Percentiles rank a stretch among this genome's conserved stretches.
Conservation (phyloP, 2,888 invertebrate species). For the Linyphia triangularis region DNA sequence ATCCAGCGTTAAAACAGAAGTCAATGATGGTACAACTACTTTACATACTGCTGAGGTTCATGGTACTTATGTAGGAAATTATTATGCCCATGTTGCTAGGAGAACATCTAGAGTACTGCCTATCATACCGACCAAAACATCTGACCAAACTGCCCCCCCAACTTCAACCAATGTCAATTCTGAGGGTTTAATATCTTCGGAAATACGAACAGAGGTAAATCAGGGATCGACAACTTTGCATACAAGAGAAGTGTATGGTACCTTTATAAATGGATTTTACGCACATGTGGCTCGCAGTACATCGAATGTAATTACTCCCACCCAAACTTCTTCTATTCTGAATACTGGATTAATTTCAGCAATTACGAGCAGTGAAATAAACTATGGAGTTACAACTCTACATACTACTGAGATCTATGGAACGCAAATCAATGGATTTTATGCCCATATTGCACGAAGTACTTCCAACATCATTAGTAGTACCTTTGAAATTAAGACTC, state of each 20-base stretch:
- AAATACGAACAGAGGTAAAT: constrained; percentile 74
- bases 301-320: constrained; percentile 71
- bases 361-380: constrained; percentile 73
- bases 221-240: constrained; percentile 75
- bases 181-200: constrained; percentile 73
- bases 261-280: constrained; percentile 75
- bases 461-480: constrained; percentile 60
- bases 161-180: constrained; percentile 18
- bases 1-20: constrained; percentile 69
- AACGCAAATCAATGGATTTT: constrained; percentile 76
- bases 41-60: constrained; percentile 75
- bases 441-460: constrained; percentile 71
- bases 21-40: constrained; percentile 71
- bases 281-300: constrained; percentile 76
- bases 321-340: constrained; percentile 10
- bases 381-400: constrained; percentile 69
- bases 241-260: constrained; percentile 75
- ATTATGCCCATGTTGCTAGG: constrained; percentile 77
- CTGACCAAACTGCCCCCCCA: not conserved
- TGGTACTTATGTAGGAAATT: constrained; percentile 76
- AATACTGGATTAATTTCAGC: constrained; percentile 74
- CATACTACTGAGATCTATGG: constrained; percentile 76
- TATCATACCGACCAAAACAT: constrained; percentile 16
- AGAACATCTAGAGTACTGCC: constrained; percentile 73
- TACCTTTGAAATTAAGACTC: not conserved